Evolutionary conservation across 92 coral and sea anemone genomes (phyloP).

Genomic region (Bergia sp.): DNA sequence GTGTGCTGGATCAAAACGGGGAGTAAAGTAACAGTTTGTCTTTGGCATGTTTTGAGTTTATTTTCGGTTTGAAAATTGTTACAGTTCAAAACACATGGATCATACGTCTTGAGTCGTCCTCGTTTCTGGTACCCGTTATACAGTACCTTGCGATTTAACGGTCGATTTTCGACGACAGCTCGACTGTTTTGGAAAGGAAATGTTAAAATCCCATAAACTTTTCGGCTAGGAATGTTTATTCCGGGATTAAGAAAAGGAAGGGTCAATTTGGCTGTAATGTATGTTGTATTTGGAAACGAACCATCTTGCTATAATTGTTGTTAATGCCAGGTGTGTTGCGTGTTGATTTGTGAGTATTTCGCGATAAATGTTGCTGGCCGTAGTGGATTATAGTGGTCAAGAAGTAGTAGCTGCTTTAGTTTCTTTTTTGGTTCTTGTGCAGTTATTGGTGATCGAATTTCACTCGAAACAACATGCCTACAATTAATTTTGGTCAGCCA

Average conservation of each 20-base stretch:
- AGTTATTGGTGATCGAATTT: conserved; percentile 7
- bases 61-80: conserved; percentile 39
- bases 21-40: conserved; percentile 25
- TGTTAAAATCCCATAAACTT: conserved; percentile 20
- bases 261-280: neutral
- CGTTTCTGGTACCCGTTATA: conserved; percentile 32
- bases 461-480: neutral
- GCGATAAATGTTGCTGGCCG: neutral
- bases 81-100: conserved; percentile 41
- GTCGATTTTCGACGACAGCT: conserved; percentile 29
- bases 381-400: neutral
- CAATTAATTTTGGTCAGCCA: neutral
- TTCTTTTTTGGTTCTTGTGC: neutral
- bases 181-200: conserved; percentile 38
- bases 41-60: conserved; percentile 21
- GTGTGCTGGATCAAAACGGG: neutral
- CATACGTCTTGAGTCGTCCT: conserved; percentile 28
- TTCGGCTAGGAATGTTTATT: conserved; percentile 49
- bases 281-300: neutral
- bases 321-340: conserved; percentile 35
- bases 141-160: neutral
- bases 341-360: conserved; percentile 8
- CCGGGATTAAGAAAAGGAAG: conserved; percentile 56
- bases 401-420: neutral
- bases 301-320: conserved; percentile 17